These are phyloP conservation scores for Cheilosia vernalis DNA, from an alignment of 2,888 invertebrate species.

Conservation along the genomic window DNA sequence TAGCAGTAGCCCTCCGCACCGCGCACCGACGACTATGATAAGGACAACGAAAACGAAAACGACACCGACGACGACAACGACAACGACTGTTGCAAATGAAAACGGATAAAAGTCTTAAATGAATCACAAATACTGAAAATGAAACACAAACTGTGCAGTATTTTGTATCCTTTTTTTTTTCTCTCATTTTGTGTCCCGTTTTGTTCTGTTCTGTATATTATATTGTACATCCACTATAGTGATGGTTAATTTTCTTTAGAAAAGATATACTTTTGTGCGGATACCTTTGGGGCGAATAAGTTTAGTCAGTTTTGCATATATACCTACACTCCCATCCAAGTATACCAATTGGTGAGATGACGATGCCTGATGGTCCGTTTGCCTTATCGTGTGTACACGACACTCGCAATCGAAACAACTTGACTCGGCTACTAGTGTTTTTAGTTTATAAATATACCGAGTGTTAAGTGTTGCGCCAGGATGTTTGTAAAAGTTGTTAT, in stretches of 20 bases:
- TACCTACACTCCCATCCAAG: neutral
- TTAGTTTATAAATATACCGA: constrained; percentile 38
- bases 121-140: constrained; percentile 63
- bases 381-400: constrained; percentile 12
- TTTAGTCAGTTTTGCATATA: constrained; percentile 21
- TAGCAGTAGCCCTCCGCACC: neutral
- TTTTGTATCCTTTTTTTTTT: constrained; percentile 29
- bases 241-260: constrained; percentile 38
- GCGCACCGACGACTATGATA: neutral
- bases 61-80: neutral
- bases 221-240: neutral
- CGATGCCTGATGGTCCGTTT: neutral
- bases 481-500: constrained; percentile 56
- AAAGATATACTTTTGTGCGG: constrained; percentile 38
- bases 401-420: neutral
- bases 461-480: constrained; percentile 55
- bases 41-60: neutral
- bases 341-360: neutral
- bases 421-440: neutral
- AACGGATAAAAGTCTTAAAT: constrained; percentile 64
- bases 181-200: constrained; percentile 1
- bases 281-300: constrained; percentile 22
- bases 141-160: constrained; percentile 52
- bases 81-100: constrained; percentile 28
- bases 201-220: neutral